A percentile compares a stretch with the other conserved stretches of the same genome.
These are phyloP conservation scores for Leucophora obtusa DNA, from an alignment of 2,888 invertebrate species.

Conservation along the genomic window DNA sequence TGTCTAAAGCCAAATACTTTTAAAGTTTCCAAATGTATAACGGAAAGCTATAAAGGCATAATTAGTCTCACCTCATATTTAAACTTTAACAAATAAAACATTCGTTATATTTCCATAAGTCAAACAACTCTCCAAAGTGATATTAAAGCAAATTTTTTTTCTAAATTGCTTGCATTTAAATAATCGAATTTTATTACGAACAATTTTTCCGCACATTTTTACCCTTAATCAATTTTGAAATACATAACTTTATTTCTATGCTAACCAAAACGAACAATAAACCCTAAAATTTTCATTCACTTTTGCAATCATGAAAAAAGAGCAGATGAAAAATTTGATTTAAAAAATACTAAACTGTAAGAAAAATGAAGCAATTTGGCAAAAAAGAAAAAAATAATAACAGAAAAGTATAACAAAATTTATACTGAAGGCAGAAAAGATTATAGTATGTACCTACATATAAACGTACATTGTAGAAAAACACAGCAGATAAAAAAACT, in stretches of 20 bases:
- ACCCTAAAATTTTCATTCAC: conserved; percentile 6
- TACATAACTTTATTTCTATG: conserved; percentile 17
- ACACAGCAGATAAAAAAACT: conserved; percentile 24
- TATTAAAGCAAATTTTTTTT: too few species aligned
- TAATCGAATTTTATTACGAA: neutral
- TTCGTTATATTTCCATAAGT: too few species aligned
- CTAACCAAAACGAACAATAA: conserved; percentile 18
- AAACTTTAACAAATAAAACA: too few species aligned
- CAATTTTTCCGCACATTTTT: neutral
- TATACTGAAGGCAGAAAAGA: conserved; percentile 1
- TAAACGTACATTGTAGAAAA: neutral
- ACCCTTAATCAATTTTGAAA: conserved; percentile 12
- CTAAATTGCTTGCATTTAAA: too few species aligned
- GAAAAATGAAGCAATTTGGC: conserved; percentile 21
- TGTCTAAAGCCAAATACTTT: too few species aligned
- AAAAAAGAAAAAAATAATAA: neutral
- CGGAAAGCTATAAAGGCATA: too few species aligned
- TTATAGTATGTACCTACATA: neutral
- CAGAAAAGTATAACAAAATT: conserved; percentile 1
- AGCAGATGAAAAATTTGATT: neutral
- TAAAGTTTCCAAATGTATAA: too few species aligned
- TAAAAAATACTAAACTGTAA: neutral
- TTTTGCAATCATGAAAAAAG: neutral
- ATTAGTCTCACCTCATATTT: too few species aligned
- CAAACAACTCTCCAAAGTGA: too few species aligned